Base-by-base conservation (phyloP, 2,888 invertebrate genomes). In the Drosophila setosimentum region DNA sequence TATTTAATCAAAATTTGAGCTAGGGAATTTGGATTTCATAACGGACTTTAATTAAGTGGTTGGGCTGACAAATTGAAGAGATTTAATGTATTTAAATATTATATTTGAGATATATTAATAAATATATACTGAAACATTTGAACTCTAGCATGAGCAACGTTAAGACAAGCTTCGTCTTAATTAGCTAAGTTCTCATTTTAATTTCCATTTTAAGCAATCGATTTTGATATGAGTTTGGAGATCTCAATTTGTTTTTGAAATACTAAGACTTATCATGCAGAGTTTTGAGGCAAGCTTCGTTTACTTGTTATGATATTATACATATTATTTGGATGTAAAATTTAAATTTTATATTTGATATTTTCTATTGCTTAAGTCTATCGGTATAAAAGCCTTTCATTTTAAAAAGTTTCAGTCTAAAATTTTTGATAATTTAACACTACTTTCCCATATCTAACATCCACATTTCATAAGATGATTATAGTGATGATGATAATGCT, bases 21-120 rank as follows among this genome's bases (percentile, higher is more conserved):
- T 27, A 40, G 7, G 54, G 55, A 60, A 60, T 30, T 64, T 70
- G 33, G 45, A 32, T 63, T 59, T 37, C 1, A 27, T 11, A 29
- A 3, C 16, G 35, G 21, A 13, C 40, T 33, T 59, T 66, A 61
- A 72, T 55, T 55, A 54, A 11, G 16, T 27, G 21, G 27, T 45
- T 54, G 13, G 45, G 11, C 21, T 10, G 27, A 60, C 48, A 21
- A 18, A 37, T 5, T 27, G 11, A 55, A 24, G n/a, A 37, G 3
- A 18, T 37, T 54, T 27, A 11, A 4, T 18, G 2, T 3, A 24
- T 27, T 37, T 37, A 29, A 11, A 27, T 18, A 27, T 16, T 21
- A 1, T 7, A 21, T 21, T 45, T 45, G 7, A 21, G 45, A 45
- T 45, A 16, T 6, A 24, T 24, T 16, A 45, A 45, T 16, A 45